Percentiles rank a stretch among this genome's conserved stretches.
Evolutionary conservation across 30 jellyfish, hydroid and myxozoan species (phyloP).

Genomic region (Aurelia coerulea): DNA sequence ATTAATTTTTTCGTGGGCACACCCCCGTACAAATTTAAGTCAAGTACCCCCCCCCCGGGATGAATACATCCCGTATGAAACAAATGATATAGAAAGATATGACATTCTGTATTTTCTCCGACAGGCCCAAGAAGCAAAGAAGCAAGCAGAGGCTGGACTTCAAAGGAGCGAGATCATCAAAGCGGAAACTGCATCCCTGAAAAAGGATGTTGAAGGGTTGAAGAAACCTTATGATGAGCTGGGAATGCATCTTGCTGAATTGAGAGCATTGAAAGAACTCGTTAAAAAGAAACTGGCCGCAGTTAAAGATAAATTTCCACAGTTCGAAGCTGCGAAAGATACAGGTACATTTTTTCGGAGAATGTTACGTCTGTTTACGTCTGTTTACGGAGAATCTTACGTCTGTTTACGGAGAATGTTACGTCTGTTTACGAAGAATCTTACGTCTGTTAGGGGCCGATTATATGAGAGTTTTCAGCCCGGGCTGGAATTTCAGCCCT

Average conservation of each 20-base stretch:
- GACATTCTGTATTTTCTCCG: background rate
- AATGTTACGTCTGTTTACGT: no score
- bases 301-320: constrained; percentile 46
- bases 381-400: no score
- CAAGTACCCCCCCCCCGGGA: no score
- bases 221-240: constrained; percentile 70
- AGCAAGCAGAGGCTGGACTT: constrained; percentile 39
- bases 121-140: constrained; percentile 80
- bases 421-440: no score
- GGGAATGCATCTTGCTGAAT: constrained; percentile 42
- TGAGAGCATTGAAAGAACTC: constrained; percentile 56
- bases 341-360: background rate
- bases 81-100: no score
- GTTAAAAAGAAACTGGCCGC: constrained; percentile 61
- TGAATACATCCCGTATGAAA: no score
- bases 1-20: no score
- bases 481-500: no score
- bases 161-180: constrained; percentile 29
- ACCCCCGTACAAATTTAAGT: no score
- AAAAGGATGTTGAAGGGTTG: constrained; percentile 46
- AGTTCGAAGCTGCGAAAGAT: constrained; percentile 46
- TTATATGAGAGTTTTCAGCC: no score
- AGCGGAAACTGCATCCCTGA: constrained; percentile 41
- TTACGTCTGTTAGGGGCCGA: no score
- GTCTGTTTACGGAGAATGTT: no score